Base-by-base conservation (phyloP, 2,113 vertebrate species). In the Rhinolophus sinicus region DNA sequence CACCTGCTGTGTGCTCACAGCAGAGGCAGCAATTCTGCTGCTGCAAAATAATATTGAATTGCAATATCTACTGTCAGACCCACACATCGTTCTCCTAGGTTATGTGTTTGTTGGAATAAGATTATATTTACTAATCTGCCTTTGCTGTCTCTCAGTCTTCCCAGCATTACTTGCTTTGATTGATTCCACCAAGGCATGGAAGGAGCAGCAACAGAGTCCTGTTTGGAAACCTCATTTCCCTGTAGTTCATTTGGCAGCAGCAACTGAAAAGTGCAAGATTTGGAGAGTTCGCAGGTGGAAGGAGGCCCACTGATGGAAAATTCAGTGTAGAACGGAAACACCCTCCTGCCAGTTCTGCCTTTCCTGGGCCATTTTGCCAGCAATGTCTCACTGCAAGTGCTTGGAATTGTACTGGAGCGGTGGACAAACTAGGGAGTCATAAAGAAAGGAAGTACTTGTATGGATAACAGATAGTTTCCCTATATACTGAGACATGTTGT, bases 21-120 rank as follows among this genome's bases (percentile, higher is more conserved):
- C 97, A 96, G 93, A 88, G 96, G 94, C 93, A 95, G 93, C 88
- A 97, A 98, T 97, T 98, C 96, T 82, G 80, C 77, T 97, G 47
- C 93, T 95, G 93, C 78, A 83, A 97, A 98, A 97, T 97, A 97
- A 97, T 96, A 97, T 95, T 97, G 97, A 97, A 97, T 97, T 97
- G 97, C 96, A 98, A 69, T 96, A 97, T 95, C 93, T 94, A 80
- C 97, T 98, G 95, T 97, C 96, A 96, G 95, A 97, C 93, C 54
- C 86, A 98, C 97, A 98, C 98, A 98, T 96, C 50, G 50, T 97
- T 98, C 94, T 98, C 89, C 94, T 96, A 96, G 96, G 82, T 88
- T 97, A 93, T 95, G 96, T 58, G 30, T 90, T 95, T 96, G 89
- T 92, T 96, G 85, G 87, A 98, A 92, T 96, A 97, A 97, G 64